phyloP scores from a whole-genome alignment of 2,888 invertebrate genomes.

The Agrilus cyanescens region DNA sequence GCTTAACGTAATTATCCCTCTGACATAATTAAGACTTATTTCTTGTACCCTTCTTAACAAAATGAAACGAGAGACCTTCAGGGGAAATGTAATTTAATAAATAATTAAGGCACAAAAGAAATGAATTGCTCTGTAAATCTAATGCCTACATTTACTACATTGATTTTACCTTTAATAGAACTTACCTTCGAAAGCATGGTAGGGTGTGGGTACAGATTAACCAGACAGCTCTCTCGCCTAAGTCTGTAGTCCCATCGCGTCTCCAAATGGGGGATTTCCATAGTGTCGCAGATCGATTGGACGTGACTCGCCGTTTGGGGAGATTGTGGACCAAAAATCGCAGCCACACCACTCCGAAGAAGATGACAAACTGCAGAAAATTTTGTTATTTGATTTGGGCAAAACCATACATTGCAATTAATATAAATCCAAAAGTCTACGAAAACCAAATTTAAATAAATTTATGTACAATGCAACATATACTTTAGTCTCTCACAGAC shows the following conservation, averaged over 20 bases:
- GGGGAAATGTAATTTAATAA: neutral
- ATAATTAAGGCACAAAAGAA: neutral
- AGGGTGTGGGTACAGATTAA: slow-evolving; percentile 90
- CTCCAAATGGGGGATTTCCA: slow-evolving; percentile 92
- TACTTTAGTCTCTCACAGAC: no score
- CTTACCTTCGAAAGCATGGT: slow-evolving; percentile 71
- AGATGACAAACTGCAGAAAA: slow-evolving; percentile 68
- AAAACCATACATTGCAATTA: no score
- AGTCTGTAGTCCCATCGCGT: slow-evolving; percentile 88
- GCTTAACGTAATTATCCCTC: no score
- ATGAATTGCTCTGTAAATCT: no score
- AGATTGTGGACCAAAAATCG: slow-evolving; percentile 88
- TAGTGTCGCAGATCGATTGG: slow-evolving; percentile 90
- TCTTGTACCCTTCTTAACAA: neutral
- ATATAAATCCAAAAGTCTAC: no score
- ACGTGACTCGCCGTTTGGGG: slow-evolving; percentile 85
- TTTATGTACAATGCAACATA: no score
- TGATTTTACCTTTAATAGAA: no score
- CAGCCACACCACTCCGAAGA: slow-evolving; percentile 77
- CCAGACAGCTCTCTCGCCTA: slow-evolving; percentile 76
- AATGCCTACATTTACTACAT: no score
- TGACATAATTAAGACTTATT: neutral
- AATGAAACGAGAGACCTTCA: neutral
- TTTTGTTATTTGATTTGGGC: no score
- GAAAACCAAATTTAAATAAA: no score